Base-by-base conservation (phyloP, 2,113 vertebrate genomes). In the Bagarius yarrelli region DNA sequence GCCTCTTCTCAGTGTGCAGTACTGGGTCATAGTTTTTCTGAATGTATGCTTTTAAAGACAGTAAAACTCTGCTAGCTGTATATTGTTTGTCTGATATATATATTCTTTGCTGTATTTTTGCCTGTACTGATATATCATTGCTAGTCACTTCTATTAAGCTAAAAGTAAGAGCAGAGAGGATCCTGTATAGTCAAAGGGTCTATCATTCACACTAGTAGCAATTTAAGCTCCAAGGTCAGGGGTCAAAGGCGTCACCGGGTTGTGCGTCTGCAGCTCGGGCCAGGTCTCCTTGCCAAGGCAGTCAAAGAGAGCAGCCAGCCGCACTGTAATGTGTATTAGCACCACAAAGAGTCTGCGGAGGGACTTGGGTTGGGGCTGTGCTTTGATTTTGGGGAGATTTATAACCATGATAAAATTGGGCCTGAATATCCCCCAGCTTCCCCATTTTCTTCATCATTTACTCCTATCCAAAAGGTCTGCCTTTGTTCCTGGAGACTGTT, bases 381-480 rank as follows among this genome's bases (percentile, higher is more conserved):
- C 91, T 93, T 94, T 93, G 92, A 93, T 93, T 92, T 91, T 86
- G 80, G 86, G 0, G 80, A 93, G 93, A 94, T 94, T 93, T 93
- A 94, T 93, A 87, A 89, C 84, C 81, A 83, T 91, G 90, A 91
- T 93, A 89, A 92, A 93, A 93, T 91, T 87, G 84, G 86, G 86
- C 71, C 71, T 92, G 90, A 93, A 92, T 91, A 87, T 85, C 87
- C 50, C n/a, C 56, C 85, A 76, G 87, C 84, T 85, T 75, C 81
- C 85, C 86, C 83, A 75, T 88, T 91, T 91, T 92, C 90, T 91
- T 88, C 88, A 83, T 91, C 89, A 79, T 92, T 93, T 91, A 90
- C 88, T 86, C 73, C 88, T 89, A 91, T 92, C 92, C 91, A 89
- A 93, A 90, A 88, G 75, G 79, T 74, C 36, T 36, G 86, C 76